These are phyloP conservation scores for Tupaia chinensis DNA, from an alignment of 2,113 vertebrate species.

Conservation along the genomic window DNA sequence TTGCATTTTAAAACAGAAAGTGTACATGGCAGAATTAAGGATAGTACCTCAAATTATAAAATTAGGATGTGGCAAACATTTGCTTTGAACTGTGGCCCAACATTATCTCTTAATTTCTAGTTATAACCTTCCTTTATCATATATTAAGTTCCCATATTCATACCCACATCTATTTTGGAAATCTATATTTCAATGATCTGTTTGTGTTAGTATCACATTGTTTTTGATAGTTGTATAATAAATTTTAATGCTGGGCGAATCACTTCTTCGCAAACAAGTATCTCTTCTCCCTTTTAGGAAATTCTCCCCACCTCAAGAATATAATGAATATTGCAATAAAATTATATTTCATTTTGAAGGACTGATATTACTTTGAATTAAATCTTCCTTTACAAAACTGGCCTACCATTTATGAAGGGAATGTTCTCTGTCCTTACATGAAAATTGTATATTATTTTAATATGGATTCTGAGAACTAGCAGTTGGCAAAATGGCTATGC, in stretches of 20 bases:
- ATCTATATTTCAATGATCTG: background rate
- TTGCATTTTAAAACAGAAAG: conserved; percentile 20
- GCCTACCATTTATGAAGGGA: background rate
- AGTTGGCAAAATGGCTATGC: too few species aligned
- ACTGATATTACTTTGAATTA: conserved; percentile 13
- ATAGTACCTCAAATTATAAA: background rate
- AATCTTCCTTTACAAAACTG: background rate
- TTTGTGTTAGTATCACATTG: background rate
- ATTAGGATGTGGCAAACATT: background rate
- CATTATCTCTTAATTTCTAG: background rate
- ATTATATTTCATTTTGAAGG: background rate
- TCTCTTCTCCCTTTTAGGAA: too few species aligned
- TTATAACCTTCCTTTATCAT: background rate
- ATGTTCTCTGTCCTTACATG: background rate
- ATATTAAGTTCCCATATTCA: background rate
- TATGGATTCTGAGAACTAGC: background rate
- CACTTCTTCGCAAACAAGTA: background rate
- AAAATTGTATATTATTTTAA: background rate
- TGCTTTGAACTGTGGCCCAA: conserved; percentile 7
- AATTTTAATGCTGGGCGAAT: conserved; percentile 24
- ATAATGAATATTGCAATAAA: background rate
- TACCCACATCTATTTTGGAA: background rate
- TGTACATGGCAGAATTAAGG: background rate
- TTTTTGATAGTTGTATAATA: conserved; percentile 4
- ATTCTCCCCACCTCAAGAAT: too few species aligned